These are phyloP conservation scores for Eledona agricola DNA, from an alignment of 2,888 invertebrate genomes.

Conservation along the genomic window DNA sequence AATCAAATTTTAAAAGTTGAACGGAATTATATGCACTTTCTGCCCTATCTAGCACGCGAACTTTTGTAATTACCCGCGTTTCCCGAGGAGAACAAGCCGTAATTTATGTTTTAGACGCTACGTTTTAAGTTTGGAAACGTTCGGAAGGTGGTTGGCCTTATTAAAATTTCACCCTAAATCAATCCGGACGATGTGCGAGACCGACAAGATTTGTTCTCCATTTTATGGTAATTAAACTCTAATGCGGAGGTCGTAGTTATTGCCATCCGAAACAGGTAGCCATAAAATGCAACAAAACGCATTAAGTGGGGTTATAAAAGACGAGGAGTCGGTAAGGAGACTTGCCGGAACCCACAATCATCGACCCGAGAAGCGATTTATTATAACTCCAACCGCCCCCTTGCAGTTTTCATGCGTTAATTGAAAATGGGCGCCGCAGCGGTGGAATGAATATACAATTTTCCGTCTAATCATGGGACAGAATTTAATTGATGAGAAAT, in stretches of 20 bases:
- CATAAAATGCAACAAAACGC: slow-evolving; percentile 24
- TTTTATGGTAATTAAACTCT: not conserved
- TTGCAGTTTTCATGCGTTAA: slow-evolving; percentile 31
- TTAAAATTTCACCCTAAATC: slow-evolving; percentile 9
- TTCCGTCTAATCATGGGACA: too few relatives aligned
- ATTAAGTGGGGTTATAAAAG: slow-evolving; percentile 27
- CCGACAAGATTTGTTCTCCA: slow-evolving; percentile 8
- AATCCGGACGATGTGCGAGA: too few relatives aligned
- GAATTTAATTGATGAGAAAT: too few relatives aligned
- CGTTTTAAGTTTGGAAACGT: slow-evolving; percentile 7
- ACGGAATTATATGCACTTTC: slow-evolving; percentile 12
- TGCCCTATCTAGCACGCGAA: slow-evolving; percentile 12
- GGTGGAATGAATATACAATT: too few relatives aligned
- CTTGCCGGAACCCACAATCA: slow-evolving; percentile 42
- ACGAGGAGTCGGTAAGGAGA: slow-evolving; percentile 37
- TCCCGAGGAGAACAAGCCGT: slow-evolving; percentile 18
- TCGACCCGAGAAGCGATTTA: slow-evolving; percentile 46
- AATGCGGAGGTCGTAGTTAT: slow-evolving; percentile 1
- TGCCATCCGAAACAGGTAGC: slow-evolving; percentile 25
- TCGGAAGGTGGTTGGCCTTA: slow-evolving; percentile 9
- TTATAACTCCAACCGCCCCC: slow-evolving; percentile 44
- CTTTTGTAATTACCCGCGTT: slow-evolving; percentile 31
- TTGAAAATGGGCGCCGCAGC: slow-evolving; percentile 17
- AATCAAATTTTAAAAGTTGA: slow-evolving; percentile 4
- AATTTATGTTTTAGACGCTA: slow-evolving; percentile 29